Percentiles rank a stretch among this genome's conserved stretches.
These are phyloP conservation scores for Linurgus olivaceus DNA, from an alignment of 2,797 vertebrate genomes.

Conservation along the genomic window DNA sequence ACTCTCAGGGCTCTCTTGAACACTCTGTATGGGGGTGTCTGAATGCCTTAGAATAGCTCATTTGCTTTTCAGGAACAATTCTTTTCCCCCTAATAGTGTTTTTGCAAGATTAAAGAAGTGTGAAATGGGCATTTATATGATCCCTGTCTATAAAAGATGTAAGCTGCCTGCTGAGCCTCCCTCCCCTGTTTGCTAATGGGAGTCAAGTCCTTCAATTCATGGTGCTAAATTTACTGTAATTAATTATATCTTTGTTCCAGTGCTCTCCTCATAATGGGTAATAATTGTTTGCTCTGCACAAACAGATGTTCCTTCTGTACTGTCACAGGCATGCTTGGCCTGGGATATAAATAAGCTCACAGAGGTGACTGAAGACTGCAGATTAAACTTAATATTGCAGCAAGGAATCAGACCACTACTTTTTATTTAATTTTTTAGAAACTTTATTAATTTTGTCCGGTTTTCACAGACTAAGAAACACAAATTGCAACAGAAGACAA, in stretches of 20 bases:
- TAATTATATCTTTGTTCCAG: slow-evolving; percentile 14
- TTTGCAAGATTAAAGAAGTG: not conserved
- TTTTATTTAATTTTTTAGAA: not conserved
- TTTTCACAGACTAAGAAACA: not conserved
- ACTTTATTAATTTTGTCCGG: not conserved
- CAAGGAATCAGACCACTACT: not conserved
- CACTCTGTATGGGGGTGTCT: not conserved
- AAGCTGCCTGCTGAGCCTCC: not conserved
- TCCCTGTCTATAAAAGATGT: not conserved
- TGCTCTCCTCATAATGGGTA: not conserved
- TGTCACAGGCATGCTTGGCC: not conserved
- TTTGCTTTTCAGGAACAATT: not conserved
- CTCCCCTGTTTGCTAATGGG: not conserved
- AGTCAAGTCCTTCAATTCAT: not conserved
- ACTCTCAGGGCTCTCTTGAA: not conserved
- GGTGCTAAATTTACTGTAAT: slow-evolving; percentile 12
- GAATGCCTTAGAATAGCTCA: not conserved
- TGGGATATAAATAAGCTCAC: not conserved
- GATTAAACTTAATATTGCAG: not conserved
- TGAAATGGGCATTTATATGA: slow-evolving; percentile 3
- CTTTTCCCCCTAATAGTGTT: not conserved
- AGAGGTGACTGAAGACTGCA: not conserved
- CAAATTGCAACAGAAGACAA: not conserved
- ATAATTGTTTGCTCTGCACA: not conserved
- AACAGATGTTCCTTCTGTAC: not conserved